Conservation (phyloP, 2,888 invertebrate genomes). For the Orthosia gracilis region DNA sequence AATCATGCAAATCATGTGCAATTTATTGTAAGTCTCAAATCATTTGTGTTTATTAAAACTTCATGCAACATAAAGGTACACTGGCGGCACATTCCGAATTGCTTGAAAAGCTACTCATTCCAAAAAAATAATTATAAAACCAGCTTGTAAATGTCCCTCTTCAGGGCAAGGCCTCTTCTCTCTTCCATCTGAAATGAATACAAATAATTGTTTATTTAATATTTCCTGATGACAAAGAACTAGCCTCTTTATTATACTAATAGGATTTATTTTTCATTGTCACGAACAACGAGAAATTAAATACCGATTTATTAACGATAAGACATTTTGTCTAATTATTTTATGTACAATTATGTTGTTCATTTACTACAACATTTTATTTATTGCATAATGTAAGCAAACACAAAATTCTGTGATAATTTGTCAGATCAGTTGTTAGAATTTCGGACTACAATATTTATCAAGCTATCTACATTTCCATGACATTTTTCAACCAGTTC, state of each 20-base stretch:
- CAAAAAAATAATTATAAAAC: neutral
- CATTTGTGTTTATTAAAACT: neutral
- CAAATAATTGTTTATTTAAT: neutral
- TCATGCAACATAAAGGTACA: neutral
- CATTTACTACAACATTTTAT: neutral
- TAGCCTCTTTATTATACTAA: conserved; percentile 3
- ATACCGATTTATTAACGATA: conserved; percentile 3
- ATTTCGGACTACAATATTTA: too few species aligned
- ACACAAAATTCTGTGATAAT: too few species aligned
- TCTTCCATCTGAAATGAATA: conserved; percentile 2
- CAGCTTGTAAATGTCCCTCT: too few species aligned
- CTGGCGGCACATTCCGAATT: neutral
- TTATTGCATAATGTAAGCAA: neutral
- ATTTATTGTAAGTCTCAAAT: neutral
- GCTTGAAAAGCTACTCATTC: neutral
- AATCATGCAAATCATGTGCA: neutral
- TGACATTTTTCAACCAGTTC: neutral
- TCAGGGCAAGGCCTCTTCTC: too few species aligned
- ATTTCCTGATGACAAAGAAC: conserved; percentile 14
- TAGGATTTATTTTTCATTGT: conserved; percentile 11
- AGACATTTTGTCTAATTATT: neutral
- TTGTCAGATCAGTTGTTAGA: too few species aligned
- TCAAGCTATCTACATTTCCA: too few species aligned
- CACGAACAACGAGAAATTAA: conserved; percentile 9
- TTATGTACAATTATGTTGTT: conserved; percentile 1